A percentile compares a stretch with the other conserved stretches of the same genome.
phyloP scores from a whole-genome alignment of 2,888 invertebrate genomes.

The Malthinus seriepunctatus region DNA sequence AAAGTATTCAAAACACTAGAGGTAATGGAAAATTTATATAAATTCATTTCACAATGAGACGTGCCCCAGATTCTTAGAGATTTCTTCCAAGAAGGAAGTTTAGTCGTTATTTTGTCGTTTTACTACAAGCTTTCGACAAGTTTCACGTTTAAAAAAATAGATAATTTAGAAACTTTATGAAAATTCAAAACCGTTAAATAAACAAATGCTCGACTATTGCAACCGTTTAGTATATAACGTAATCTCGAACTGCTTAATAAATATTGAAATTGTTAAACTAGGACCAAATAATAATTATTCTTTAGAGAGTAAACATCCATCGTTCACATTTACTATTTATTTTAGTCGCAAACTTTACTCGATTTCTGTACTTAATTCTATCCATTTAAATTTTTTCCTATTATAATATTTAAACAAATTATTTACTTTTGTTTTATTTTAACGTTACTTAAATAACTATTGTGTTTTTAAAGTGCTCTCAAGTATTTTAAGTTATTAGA shows the following conservation, averaged over 20 bases:
- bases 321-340: slow-evolving; percentile 14
- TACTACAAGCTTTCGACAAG: background rate
- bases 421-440: slow-evolving; percentile 1
- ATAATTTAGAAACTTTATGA: background rate
- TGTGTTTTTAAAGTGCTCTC: too few relatives aligned
- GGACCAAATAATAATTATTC: slow-evolving; percentile 9
- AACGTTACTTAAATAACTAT: too few relatives aligned
- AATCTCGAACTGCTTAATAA: slow-evolving; percentile 16
- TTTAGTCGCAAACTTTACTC: slow-evolving; percentile 17
- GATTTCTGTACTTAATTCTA: slow-evolving; percentile 12
- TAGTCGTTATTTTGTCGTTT: too few relatives aligned
- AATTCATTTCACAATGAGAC: too few relatives aligned
- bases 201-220: slow-evolving; percentile 17
- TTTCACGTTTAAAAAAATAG: too few relatives aligned
- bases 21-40: too few relatives aligned
- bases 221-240: slow-evolving; percentile 14
- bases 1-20: too few relatives aligned
- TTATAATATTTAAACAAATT: slow-evolving; percentile 24
- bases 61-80: too few relatives aligned
- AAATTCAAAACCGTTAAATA: slow-evolving; percentile 16
- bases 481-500: too few relatives aligned
- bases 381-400: slow-evolving; percentile 18
- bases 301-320: slow-evolving; percentile 15
- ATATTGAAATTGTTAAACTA: slow-evolving; percentile 27
- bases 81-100: too few relatives aligned